phyloP scores from a whole-genome alignment of 2,888 invertebrate genomes.

The Andrena hattorfiana region DNA sequence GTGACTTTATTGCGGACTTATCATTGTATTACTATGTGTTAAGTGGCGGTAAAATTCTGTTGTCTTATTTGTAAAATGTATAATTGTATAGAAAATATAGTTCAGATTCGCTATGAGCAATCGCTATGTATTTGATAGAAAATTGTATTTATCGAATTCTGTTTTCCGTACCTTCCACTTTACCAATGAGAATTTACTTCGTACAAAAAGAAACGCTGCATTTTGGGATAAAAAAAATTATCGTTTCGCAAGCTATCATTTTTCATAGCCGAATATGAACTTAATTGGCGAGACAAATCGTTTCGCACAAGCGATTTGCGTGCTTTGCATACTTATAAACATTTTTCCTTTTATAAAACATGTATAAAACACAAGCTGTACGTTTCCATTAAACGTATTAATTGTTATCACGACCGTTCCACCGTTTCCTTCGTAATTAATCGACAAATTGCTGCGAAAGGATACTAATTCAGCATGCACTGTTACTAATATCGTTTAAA shows the following conservation, averaged over 20 bases:
- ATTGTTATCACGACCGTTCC: slow-evolving; percentile 27
- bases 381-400: slow-evolving; percentile 52
- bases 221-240: slow-evolving; percentile 21
- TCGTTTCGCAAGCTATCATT: slow-evolving; percentile 27
- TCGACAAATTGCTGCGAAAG: background rate
- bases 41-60: slow-evolving; percentile 32
- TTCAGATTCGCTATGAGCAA: slow-evolving; percentile 17
- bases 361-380: slow-evolving; percentile 44
- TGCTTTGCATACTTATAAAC: slow-evolving; percentile 35
- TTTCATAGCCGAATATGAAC: slow-evolving; percentile 32
- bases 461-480: slow-evolving; percentile 26
- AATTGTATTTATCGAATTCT: slow-evolving; percentile 32
- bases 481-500: slow-evolving; percentile 45
- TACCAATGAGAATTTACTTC: slow-evolving; percentile 28
- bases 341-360: slow-evolving; percentile 39
- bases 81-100: slow-evolving; percentile 39
- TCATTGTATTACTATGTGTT: slow-evolving; percentile 25
- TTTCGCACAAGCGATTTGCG: slow-evolving; percentile 42
- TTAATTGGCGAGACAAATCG: slow-evolving; percentile 20
- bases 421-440: background rate
- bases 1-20: slow-evolving; percentile 24
- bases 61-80: slow-evolving; percentile 41
- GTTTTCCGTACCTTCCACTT: slow-evolving; percentile 20
- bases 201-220: slow-evolving; percentile 31
- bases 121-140: slow-evolving; percentile 32